These are phyloP conservation scores for Glyptemys insculpta DNA, from an alignment of 2,797 vertebrate genomes.

Conservation along the genomic window DNA sequence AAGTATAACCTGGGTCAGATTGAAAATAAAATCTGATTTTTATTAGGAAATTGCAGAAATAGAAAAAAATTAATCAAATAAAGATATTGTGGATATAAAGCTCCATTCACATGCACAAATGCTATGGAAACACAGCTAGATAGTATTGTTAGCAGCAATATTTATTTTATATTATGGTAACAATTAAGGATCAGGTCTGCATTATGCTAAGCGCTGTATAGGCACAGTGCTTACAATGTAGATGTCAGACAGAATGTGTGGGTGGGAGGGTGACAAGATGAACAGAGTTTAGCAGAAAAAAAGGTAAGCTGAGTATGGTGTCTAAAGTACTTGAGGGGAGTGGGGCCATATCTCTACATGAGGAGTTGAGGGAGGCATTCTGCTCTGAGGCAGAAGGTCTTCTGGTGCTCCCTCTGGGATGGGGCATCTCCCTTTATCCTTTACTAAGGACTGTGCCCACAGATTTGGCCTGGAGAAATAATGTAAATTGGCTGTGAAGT, in stretches of 20 bases:
- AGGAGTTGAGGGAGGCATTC: rapidly evolving
- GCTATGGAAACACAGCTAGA: neutral
- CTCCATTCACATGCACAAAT: neutral
- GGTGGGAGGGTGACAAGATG: neutral
- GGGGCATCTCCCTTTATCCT: neutral
- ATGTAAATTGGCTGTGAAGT: rapidly evolving
- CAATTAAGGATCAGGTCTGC: rapidly evolving
- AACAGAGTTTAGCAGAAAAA: neutral
- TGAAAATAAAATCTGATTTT: neutral
- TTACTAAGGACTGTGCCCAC: neutral
- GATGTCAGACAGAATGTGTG: neutral
- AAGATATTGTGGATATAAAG: neutral
- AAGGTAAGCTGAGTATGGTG: rapidly evolving
- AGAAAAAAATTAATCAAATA: neutral
- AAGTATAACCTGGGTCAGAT: neutral
- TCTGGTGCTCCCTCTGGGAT: neutral
- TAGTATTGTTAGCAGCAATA: neutral
- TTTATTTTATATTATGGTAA: neutral
- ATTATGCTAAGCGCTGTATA: neutral
- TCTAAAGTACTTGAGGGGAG: neutral
- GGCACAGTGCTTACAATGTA: neutral
- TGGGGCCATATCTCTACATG: neutral
- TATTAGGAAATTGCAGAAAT: neutral
- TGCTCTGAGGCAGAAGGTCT: neutral
- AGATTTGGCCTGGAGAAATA: neutral